Conservation (phyloP, 2,113 vertebrate genomes). For the Ciconia maguari region DNA sequence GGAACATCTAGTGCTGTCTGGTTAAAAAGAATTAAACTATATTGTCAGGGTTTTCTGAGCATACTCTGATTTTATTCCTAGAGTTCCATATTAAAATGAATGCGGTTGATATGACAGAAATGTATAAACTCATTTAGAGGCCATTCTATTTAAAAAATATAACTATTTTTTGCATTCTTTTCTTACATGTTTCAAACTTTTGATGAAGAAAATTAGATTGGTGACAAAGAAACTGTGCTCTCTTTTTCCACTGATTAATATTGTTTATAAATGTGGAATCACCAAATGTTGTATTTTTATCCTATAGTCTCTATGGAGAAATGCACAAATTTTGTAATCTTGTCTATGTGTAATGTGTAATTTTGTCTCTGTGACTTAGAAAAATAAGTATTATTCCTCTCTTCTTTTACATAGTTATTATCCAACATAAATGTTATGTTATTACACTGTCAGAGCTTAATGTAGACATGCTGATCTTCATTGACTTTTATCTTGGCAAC, state of each 20-base stretch:
- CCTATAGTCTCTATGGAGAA: not conserved
- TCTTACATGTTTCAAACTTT: not conserved
- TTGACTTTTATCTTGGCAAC: not conserved
- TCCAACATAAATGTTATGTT: not conserved
- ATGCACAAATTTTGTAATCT: no score
- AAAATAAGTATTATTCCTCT: not conserved
- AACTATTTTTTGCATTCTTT: not conserved
- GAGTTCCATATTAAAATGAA: not conserved
- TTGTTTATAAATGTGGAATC: not conserved
- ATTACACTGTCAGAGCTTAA: not conserved
- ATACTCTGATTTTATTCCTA: not conserved
- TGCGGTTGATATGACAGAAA: not conserved
- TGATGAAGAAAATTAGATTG: not conserved
- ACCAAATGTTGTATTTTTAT: not conserved
- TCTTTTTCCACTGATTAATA: not conserved
- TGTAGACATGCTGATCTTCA: not conserved
- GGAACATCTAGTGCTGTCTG: not conserved
- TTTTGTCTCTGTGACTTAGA: not conserved
- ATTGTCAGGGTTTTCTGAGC: not conserved
- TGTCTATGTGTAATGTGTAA: no score
- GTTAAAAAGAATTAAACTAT: not conserved
- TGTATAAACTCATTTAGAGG: not conserved
- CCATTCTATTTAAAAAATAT: not conserved
- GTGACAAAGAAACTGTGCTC: not conserved
- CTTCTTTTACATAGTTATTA: not conserved